Base-by-base conservation (phyloP, 37 sponge, comb jelly and placozoan genomes). In the Mnemiopsis leidyi region DNA sequence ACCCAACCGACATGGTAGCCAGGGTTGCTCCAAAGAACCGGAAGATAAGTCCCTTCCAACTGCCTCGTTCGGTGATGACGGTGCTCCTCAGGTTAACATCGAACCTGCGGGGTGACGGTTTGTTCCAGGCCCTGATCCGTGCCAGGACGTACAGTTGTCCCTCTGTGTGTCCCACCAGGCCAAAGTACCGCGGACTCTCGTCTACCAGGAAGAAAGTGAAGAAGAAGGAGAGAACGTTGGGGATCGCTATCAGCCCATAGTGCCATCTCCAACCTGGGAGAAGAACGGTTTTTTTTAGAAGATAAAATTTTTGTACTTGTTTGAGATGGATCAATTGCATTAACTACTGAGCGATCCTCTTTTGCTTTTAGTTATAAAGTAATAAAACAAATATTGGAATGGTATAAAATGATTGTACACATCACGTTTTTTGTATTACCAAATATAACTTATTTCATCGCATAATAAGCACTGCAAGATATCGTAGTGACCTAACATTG, bases 111-210 rank as follows among this genome's bases (percentile, higher is more conserved):
- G 30, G 25, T 28, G 30, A 71, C n/a, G 30, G 30, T 28, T 28
- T 71, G 75, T 71, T 71, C 25, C 30, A 29, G 30, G 30, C 3
- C 75, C 75, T 71, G 75, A 71, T 71, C 7, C 30, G 25, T 13
- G 75, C n/a, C 75, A 71, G 75, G 20, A 71, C 75, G 75, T 71
- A 71, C 21, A 71, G 30, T 71, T 71, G 75, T 71, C 75, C 75
- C 30, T 71, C 21, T 29, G 75, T 71, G 75, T 71, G n/a, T 7
- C 75, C 75, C 5, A n/a, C 5, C 30, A 71, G 7, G 3, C 75
- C 75, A 25, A 23, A 71, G 30, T 28, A 71, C 7, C 75, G 75
- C 3, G 75, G 75, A 18, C 75, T 71, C n/a, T 71, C 75, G 75
- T 71, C 75, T 29, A 71, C 20, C 7, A 71, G 30, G 30, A 71